These are phyloP conservation scores for Heliconius hermathena DNA, from an alignment of 1,140 invertebrate species.

Conservation along the genomic window DNA sequence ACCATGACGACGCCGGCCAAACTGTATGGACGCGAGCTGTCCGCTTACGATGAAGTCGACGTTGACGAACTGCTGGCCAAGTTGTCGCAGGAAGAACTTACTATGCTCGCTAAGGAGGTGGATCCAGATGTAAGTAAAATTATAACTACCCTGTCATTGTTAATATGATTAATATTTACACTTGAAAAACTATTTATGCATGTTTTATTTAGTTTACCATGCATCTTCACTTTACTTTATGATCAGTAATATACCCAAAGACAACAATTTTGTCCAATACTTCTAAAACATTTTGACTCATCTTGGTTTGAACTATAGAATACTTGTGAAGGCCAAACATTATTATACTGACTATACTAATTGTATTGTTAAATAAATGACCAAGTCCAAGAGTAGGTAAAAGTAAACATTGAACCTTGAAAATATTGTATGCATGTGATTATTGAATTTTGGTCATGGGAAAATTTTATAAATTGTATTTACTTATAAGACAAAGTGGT, in stretches of 20 bases:
- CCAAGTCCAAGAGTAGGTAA: background rate
- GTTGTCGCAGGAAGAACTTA: conserved; percentile 97
- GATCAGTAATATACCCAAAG: no score
- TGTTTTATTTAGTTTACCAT: background rate
- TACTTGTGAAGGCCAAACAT: conserved; percentile 23
- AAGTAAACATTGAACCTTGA: conserved; percentile 11
- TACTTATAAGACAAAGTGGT: no score
- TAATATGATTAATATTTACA: background rate
- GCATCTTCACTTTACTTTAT: no score
- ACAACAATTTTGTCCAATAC: no score
- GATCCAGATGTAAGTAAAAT: conserved; percentile 97
- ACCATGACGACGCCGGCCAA: conserved; percentile 94
- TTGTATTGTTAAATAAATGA: conserved; percentile 25
- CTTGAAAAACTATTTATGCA: background rate
- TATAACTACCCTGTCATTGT: background rate
- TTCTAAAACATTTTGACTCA: background rate
- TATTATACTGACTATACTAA: conserved; percentile 35
- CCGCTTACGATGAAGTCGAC: conserved; percentile 97
- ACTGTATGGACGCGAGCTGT: conserved; percentile 95
- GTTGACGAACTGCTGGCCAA: conserved; percentile 97
- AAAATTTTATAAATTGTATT: background rate
- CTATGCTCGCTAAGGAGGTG: conserved; percentile 98
- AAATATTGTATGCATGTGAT: background rate
- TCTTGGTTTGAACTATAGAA: background rate
- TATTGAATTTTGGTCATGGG: background rate